Evolutionary conservation across 2,113 vertebrate genomes (phyloP).

Genomic region (Galbula dea): DNA sequence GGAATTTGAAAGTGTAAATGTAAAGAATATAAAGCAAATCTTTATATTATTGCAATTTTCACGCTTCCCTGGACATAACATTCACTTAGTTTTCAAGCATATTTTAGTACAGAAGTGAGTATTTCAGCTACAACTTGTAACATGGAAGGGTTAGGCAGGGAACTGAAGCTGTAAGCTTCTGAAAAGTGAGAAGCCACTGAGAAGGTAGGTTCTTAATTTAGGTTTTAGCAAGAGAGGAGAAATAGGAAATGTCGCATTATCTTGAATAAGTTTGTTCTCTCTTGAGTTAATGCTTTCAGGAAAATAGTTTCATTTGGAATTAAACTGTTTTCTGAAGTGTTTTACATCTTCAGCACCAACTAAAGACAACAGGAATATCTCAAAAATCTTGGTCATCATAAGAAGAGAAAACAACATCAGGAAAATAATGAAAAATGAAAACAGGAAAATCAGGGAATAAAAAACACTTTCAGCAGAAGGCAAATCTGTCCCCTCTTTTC

Average conservation of each 20-base stretch:
- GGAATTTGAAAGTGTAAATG: constrained; percentile 53
- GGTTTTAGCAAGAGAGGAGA: background rate
- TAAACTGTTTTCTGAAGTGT: background rate
- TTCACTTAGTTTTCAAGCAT: constrained; percentile 51
- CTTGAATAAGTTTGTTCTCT: background rate
- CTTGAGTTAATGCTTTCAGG: background rate
- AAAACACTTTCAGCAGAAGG: background rate
- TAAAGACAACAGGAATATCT: background rate
- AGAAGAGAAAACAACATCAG: background rate
- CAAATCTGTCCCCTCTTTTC: background rate
- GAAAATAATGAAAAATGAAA: no score
- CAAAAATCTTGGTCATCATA: background rate
- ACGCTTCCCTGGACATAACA: constrained; percentile 60
- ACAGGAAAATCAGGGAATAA: no score
- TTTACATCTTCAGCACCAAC: background rate
- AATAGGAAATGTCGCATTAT: background rate
- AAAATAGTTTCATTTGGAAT: background rate
- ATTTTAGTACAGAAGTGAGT: constrained; percentile 24
- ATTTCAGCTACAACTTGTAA: background rate
- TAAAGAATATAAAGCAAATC: constrained; percentile 59
- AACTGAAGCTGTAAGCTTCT: background rate
- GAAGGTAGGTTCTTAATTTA: background rate
- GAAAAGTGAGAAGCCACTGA: background rate
- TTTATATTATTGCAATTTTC: constrained; percentile 64
- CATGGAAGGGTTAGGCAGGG: background rate